Evolutionary conservation across 1,140 invertebrate species (phyloP), one percentile per base, ranked within the genome.

Genomic region (Zophobas morio): DNA sequence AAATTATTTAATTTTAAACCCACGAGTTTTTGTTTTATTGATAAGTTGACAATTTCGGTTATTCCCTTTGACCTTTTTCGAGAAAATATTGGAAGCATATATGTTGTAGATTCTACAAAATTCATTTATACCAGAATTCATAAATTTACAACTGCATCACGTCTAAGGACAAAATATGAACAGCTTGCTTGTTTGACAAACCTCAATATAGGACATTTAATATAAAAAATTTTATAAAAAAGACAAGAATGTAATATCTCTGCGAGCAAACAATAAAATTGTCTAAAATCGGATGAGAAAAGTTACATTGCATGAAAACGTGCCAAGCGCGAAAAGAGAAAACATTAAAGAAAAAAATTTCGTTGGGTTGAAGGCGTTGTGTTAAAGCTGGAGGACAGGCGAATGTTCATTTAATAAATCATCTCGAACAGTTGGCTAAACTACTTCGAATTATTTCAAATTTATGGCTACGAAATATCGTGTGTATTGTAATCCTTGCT

Each of bases 1-100:
- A 57, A 78, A 71, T 71, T 74, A 80, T 79, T 76, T 78, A 76
- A 78, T 80, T 77, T 79, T 77, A 73, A 57, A n/a, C 35, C 42
- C 2, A 39, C 4, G 60, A 42, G 8, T 3, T 66, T 66, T 66
- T 60, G 37, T 60, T 60, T 60, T 37, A 20, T 20, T 20, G 20
- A 20, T 20, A 20, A 20, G 20, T 20, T 20, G 20, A 20, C 20
- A 20, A 20, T 20, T 20, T 20, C 20, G 20, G 20, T 20, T 20
- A 20, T 20, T 20, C 6, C 32, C 20, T 20, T 20, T 20, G 20
- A 20, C 42, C 42, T 46, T 3, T 46, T 46, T 46, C 42, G 6
- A 3, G 42, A 46, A 46, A 46, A 46, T 46, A 46, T 46, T 3
- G 3, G 42, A 3, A 8, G 3, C 20, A 20, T 20, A 20, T 20